Conservation (phyloP, 2,888 invertebrate genomes). For the Eristalinus aeneus region DNA sequence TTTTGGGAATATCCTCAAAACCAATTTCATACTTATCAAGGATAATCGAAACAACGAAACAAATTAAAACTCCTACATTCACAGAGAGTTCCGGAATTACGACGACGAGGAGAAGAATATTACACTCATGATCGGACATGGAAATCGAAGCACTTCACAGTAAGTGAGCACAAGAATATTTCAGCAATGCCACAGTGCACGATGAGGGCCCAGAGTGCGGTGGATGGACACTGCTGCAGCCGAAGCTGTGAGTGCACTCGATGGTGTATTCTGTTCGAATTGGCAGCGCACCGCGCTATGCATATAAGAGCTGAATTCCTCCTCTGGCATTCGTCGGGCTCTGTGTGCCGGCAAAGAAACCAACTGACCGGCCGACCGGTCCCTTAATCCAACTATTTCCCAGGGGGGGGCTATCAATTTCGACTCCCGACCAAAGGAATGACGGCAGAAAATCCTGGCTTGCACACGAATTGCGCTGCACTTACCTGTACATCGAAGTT, state of each 20-base stretch:
- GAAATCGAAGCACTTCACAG: constrained; percentile 21
- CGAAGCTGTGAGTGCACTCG: background rate
- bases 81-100: constrained; percentile 22
- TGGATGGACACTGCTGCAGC: background rate
- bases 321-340: background rate
- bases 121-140: constrained; percentile 18
- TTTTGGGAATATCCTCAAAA: constrained; percentile 18
- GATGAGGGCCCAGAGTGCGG: background rate
- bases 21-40: constrained; percentile 35
- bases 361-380: background rate
- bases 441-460: constrained; percentile 4
- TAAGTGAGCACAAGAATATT: constrained; percentile 22
- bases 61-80: constrained; percentile 52
- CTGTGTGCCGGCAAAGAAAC: constrained; percentile 4
- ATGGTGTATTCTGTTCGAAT: background rate
- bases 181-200: constrained; percentile 40
- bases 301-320: background rate
- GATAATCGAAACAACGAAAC: constrained; percentile 64
- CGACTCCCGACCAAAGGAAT: background rate
- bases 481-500: constrained; percentile 91
- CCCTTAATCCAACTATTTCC: background rate
- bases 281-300: background rate
- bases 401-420: background rate
- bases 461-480: constrained; percentile 63
- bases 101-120: background rate